Base-by-base conservation (phyloP, 2,888 invertebrate genomes). In the Cyclophora punctaria region DNA sequence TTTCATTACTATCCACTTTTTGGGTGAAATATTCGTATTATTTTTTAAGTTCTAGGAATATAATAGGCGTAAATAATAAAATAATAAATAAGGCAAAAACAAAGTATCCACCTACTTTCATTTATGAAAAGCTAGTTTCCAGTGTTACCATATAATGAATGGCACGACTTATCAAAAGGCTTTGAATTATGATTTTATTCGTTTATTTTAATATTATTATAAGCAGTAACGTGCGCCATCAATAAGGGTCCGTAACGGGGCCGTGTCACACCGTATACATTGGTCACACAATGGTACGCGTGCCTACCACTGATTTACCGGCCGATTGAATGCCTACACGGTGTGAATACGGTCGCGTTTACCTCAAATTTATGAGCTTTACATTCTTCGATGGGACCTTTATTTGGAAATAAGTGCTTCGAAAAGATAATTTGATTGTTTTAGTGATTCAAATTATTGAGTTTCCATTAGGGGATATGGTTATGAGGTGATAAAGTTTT, bases 271-370 rank as follows among this genome's bases (percentile, higher is more conserved):
- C 66, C 64, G 66, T 57, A 66, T 63, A 62, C 60, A 56, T 54
- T 57, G 53, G 51, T 53, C 56, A 53, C 58, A 72, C 74, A 75
- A 75, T 67, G 65, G 63, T 56, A 63, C 69, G 67, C 69, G 71
- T 68, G 68, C 65, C 57, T 51, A 57, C 45, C 57, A 46, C 64
- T 71, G 77, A 75, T 75, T 75, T 76, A 75, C 71, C 62, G 69
- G 50, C 61, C 75, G 72, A 75, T 75, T 73, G 71, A 75, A 76
- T 67, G 66, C 68, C 62, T 63, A 64, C 65, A 67, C 69, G 71
- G 74, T 72, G 74, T 73, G 69, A 73, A 67, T 54, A 62, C 55
- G 57, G 50, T 63, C 52, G 67, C 66, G 37, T 5, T 5, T 37
- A 37, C 73, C 78, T 75, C 75, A 73, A 62, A 69, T 75, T 83